Evolutionary conservation across 2,888 invertebrate species (phyloP), one percentile per base, ranked within the genome.

Genomic region (Neoascia interrupta): DNA sequence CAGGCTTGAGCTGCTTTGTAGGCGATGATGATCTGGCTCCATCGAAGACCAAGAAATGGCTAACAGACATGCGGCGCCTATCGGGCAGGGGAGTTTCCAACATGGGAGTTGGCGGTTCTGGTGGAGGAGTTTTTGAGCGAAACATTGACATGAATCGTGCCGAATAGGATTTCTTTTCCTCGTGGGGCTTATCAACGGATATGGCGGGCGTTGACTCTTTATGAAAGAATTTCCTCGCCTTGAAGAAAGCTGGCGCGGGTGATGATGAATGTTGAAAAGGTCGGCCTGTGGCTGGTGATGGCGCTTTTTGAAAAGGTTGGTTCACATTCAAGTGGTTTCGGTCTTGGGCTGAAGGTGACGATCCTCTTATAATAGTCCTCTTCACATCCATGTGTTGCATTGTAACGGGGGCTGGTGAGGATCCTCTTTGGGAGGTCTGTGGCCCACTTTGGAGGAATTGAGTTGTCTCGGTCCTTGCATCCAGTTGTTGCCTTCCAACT

Each of bases 101-200:
- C 15, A n/a, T n/a, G 6, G 3, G 34, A n/a, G 26, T 31, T 16
- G 3, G 1, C 19, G 3, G 53, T 10, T 37, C 2, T 3, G 43
- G 23, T 10, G 83, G 82, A 5, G 74, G 60, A 0, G 47, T 18
- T 41, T 86, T 87, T 0, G 83, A 76, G 1, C 82, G 82, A 28
- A 87, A 88, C 83, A 87, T 86, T 0, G 86, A 85, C 81, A 87
- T 87, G 8, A 87, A 83, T 1, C 85, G 83, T 6, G 87, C 83
- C 6, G 86, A 73, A 43, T 88, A 88, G 5, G 87, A 82, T 56
- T 83, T 81, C 23, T 87, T 88, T 0, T 85, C 87, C 1, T 58
- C 63, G 6, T 61, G 74, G 0, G 37, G 28, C 28, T 61, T 61
- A 2, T 68, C 53, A 6, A 26, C 6, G 8, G n/a, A n/a, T n/a